phyloP scores from a whole-genome alignment of 2,113 vertebrate genomes.

The Gopherus flavomarginatus region DNA sequence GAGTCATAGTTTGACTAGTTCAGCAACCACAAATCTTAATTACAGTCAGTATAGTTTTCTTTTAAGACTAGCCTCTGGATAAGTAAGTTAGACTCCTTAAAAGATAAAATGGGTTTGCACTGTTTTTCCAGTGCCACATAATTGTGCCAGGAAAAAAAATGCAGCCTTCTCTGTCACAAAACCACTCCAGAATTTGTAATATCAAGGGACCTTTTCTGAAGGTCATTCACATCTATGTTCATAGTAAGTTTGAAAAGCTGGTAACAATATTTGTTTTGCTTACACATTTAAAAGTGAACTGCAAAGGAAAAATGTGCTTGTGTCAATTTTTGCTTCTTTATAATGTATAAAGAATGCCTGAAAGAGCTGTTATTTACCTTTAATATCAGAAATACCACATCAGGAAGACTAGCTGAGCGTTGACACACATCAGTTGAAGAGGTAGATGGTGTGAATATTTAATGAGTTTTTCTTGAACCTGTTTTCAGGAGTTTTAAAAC shows the following conservation, averaged over 20 bases:
- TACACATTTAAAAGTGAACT: not conserved
- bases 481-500: not conserved
- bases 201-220: not conserved
- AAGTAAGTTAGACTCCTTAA: not conserved
- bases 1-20: not conserved
- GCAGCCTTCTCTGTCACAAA: not conserved
- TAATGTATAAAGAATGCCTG: not conserved
- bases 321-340: not conserved
- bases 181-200: not conserved
- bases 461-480: not conserved
- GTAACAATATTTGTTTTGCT: not conserved
- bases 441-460: not conserved
- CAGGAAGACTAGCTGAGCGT: not conserved
- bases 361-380: not conserved
- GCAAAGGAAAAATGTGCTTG: not conserved
- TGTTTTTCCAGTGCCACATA: not conserved
- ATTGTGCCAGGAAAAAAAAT: not conserved
- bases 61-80: not conserved
- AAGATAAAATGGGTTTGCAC: accelerated
- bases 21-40: accelerated
- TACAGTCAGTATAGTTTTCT: accelerated
- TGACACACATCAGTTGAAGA: not conserved
- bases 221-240: not conserved
- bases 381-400: not conserved
- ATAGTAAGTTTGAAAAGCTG: not conserved